Evolutionary conservation across 2,113 vertebrate species (phyloP).

Genomic region (Eurystomus gularis): DNA sequence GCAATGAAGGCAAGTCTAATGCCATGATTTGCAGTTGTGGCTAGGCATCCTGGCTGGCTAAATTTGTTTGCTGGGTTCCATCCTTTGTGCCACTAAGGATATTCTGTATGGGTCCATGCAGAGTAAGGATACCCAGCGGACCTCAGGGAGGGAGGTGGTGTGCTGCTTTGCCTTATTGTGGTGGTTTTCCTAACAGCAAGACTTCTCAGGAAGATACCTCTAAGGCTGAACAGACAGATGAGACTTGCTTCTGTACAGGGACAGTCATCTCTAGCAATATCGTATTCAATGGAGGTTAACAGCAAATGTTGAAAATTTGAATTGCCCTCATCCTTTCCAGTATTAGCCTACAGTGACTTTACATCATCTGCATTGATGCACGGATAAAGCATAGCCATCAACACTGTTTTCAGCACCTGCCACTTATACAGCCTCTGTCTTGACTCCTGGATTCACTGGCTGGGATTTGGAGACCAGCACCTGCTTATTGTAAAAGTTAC

Average conservation of each 20-base stretch:
- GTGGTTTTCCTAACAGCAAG: background rate
- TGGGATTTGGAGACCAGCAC: background rate
- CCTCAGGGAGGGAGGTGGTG: background rate
- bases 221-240: background rate
- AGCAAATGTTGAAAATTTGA: background rate
- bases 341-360: background rate
- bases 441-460: background rate
- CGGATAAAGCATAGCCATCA: background rate
- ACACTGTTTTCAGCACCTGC: background rate
- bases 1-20: background rate
- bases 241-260: background rate
- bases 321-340: background rate
- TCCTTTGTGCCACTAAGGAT: background rate
- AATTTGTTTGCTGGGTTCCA: background rate
- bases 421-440: background rate
- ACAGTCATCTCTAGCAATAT: background rate
- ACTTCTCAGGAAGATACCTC: background rate
- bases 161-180: background rate
- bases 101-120: background rate
- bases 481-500: background rate
- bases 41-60: background rate
- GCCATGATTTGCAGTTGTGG: background rate
- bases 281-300: background rate
- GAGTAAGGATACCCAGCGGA: background rate
- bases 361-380: fast-evolving